Percentiles rank a stretch among this genome's conserved stretches.
These are phyloP conservation scores for Himalopsyche japonica DNA, from an alignment of 2,888 invertebrate species.

Conservation along the genomic window DNA sequence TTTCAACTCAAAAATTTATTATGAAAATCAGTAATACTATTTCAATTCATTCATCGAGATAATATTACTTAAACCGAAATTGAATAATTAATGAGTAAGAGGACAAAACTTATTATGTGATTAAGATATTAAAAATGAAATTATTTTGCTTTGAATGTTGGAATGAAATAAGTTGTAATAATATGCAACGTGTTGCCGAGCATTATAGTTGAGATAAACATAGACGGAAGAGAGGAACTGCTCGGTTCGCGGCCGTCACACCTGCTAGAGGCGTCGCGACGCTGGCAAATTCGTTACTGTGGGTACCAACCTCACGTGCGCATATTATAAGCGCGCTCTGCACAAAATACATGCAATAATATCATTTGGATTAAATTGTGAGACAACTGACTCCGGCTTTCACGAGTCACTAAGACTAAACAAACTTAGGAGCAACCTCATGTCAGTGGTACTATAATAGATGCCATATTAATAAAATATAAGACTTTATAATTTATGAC, in stretches of 20 bases:
- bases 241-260: conserved; percentile 1
- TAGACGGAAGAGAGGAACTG: background rate
- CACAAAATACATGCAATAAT: conserved; percentile 14
- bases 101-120: too few species aligned
- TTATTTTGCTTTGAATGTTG: too few species aligned
- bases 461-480: background rate
- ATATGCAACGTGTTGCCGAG: background rate
- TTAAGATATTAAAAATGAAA: too few species aligned
- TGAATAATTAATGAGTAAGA: too few species aligned
- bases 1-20: too few species aligned
- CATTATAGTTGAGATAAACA: background rate
- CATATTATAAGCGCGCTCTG: conserved; percentile 18
- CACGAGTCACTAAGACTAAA: background rate
- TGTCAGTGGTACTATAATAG: background rate
- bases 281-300: conserved; percentile 10
- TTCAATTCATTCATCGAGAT: too few species aligned
- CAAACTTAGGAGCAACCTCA: background rate
- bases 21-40: too few species aligned
- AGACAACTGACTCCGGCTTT: conserved; percentile 2
- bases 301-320: conserved; percentile 18
- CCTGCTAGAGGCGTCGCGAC: conserved; percentile 15
- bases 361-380: conserved; percentile 12
- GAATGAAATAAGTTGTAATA: background rate
- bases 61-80: too few species aligned
- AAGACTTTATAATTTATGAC: too few species aligned